Conservation (phyloP, 2,888 invertebrate species). For the Ormyrus pomaceus region DNA sequence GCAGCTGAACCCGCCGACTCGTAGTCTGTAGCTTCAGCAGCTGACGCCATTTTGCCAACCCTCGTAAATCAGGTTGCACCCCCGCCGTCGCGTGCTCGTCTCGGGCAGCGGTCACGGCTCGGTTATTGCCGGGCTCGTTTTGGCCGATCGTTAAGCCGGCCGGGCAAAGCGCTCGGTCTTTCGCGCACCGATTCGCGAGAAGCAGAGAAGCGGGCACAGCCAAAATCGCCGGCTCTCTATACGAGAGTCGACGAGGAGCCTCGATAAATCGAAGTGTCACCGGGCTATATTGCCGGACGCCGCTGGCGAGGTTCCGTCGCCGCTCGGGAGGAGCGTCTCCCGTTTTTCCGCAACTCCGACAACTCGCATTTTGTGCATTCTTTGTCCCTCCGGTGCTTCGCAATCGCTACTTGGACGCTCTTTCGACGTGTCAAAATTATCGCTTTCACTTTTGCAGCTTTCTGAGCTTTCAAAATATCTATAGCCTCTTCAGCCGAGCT, state of each 20-base stretch:
- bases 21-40: background rate
- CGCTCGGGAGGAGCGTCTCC: background rate
- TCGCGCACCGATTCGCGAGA: background rate
- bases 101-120: slow-evolving; percentile 28
- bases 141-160: slow-evolving; percentile 31
- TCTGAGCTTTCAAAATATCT: too few relatives aligned
- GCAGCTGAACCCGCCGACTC: slow-evolving; percentile 13
- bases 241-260: background rate
- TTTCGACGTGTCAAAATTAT: too few relatives aligned
- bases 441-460: too few relatives aligned
- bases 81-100: background rate
- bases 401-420: background rate
- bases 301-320: too few relatives aligned
- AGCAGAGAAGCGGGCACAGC: background rate
- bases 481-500: too few relatives aligned
- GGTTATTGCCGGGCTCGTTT: slow-evolving; percentile 37
- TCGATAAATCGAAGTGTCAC: slow-evolving; percentile 26
- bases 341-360: background rate
- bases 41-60: slow-evolving; percentile 21
- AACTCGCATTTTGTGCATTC: background rate
- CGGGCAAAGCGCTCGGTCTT: background rate
- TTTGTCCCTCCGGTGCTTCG: background rate
- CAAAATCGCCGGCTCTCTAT: slow-evolving; percentile 8
- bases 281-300: background rate
- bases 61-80: slow-evolving; percentile 49